These are phyloP conservation scores for Astreopora myriophthalma DNA, from an alignment of 64 coral and sea anemone species.

Conservation along the genomic window DNA sequence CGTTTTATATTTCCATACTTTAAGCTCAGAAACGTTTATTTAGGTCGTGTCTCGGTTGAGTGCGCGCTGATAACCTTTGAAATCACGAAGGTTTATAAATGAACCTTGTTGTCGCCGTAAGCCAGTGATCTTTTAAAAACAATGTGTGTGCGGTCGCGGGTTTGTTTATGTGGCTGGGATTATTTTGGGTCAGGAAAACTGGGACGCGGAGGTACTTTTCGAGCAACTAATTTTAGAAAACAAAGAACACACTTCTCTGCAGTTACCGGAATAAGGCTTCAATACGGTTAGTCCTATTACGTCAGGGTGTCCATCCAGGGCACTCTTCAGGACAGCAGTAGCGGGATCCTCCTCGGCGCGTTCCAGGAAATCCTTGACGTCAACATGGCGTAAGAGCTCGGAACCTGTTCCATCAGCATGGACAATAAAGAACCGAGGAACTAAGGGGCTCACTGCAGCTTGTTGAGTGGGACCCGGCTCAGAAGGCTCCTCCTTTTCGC, in stretches of 20 bases:
- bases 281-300: slow-evolving; percentile 85
- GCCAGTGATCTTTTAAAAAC: not conserved
- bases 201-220: too few relatives aligned
- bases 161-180: too few relatives aligned
- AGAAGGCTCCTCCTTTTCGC: not conserved
- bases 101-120: not conserved
- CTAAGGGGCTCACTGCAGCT: slow-evolving; percentile 48
- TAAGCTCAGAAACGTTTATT: too few relatives aligned
- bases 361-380: slow-evolving; percentile 77
- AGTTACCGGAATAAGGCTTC: slow-evolving; percentile 81
- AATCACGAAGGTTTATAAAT: too few relatives aligned
- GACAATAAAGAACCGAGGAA: slow-evolving; percentile 90
- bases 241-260: not conserved
- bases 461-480: not conserved
- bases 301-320: slow-evolving; percentile 78
- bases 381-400: slow-evolving; percentile 81
- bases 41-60: too few relatives aligned
- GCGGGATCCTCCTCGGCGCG: slow-evolving; percentile 74
- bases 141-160: not conserved
- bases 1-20: too few relatives aligned
- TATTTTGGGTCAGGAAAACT: too few relatives aligned
- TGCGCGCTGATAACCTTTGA: too few relatives aligned
- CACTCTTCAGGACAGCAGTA: slow-evolving; percentile 82
- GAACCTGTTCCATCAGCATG: slow-evolving; percentile 93
- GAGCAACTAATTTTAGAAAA: not conserved